Evolutionary conservation across 1,140 invertebrate species (phyloP), one percentile per base, ranked within the genome.

Genomic region (Grapholita molesta): DNA sequence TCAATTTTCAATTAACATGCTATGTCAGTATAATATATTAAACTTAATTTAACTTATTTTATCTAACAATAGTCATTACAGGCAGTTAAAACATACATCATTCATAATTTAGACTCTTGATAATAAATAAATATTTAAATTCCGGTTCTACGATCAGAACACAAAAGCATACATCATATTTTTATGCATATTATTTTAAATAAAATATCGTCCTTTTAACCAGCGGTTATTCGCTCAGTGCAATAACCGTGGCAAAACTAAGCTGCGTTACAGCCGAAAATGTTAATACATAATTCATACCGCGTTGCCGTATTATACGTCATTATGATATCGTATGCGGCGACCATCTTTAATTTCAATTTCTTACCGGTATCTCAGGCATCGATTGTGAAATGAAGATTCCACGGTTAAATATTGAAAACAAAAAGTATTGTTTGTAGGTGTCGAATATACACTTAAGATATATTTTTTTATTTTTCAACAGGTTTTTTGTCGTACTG

Each of bases 221-320:
- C 23, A 28, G 24, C 12, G 11, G 5, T 61, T 32, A 30, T 15
- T 6, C 2, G n/a, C 28, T 3, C 0, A 28, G 55, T 61, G 25
- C 11, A 61, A 15, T 55, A 28, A 15, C 53, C 25, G 53, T 55
- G 11, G 28, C 7, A 15, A 28, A 28, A 25, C n/a, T 61, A 61
- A 61, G 24, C 24, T 61, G 11, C n/a, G 28, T 25, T 61, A 15
- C n/a, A 3, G 28, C 28, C 72, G 66, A 70, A 75, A 78, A 72
- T 68, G 66, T 61, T 70, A 28, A 80, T 80, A 71, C 76, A 83
- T 80, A 73, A 83, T 83, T 83, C 78, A 83, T 76, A 42, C 35
- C 64, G 64, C 76, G 78, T 75, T 64, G 67, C 69, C 74, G 71
- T 69, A 82, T 82, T 82, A 82, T 76, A 78, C 69, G 70, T 77